phyloP scores from a whole-genome alignment of 2,113 vertebrate genomes.

The Herpailurus yagouaroundi region DNA sequence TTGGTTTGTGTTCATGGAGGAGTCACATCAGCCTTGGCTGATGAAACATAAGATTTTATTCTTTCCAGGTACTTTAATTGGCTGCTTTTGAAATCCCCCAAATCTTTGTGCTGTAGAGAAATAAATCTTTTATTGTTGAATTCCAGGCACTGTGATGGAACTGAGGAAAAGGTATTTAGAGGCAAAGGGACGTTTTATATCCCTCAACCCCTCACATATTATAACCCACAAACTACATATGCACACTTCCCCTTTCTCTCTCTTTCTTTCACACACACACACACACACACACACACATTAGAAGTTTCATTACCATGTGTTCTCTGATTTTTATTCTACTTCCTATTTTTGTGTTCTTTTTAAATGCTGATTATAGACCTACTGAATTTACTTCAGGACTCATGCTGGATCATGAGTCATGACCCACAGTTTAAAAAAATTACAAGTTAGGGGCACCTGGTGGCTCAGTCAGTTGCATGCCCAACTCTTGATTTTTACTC shows the following conservation, averaged over 20 bases:
- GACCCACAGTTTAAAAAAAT: not conserved
- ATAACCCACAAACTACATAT: not conserved
- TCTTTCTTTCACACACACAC: not conserved
- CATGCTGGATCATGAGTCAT: not conserved
- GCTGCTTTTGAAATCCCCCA: not conserved
- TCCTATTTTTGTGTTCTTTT: not conserved
- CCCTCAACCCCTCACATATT: not conserved
- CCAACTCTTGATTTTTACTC: too few species aligned
- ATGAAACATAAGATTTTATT: not conserved
- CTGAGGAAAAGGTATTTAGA: not conserved
- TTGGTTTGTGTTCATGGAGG: not conserved
- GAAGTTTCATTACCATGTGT: not conserved
- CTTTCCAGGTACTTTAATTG: not conserved
- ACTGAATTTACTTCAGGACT: constrained; percentile 2
- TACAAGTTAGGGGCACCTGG: too few species aligned
- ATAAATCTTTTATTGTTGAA: not conserved
- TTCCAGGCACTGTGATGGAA: constrained; percentile 2
- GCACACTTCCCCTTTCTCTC: not conserved
- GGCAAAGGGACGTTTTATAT: not conserved
- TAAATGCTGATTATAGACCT: not conserved
- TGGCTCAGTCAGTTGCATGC: too few species aligned
- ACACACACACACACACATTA: too few species aligned
- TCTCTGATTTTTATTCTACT: constrained; percentile 2
- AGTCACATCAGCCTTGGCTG: not conserved
- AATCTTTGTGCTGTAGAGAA: not conserved